These are phyloP conservation scores for Diarsia brunnea DNA, from an alignment of 2,888 invertebrate species.

Conservation along the genomic window DNA sequence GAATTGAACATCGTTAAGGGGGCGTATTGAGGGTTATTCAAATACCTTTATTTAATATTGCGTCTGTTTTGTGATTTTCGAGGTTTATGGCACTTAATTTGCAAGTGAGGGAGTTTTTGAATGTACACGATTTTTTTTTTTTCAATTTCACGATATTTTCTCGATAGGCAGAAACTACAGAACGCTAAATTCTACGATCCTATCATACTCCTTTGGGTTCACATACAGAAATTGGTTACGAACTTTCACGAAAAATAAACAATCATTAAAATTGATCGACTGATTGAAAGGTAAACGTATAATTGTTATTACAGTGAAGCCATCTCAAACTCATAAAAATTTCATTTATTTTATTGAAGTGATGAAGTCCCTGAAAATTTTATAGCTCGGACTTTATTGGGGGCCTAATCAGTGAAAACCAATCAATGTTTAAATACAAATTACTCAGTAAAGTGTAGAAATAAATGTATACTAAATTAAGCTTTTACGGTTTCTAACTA, in stretches of 20 bases:
- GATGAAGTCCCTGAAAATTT: not conserved
- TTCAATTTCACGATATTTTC: not conserved
- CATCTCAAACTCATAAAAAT: not conserved
- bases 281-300: not conserved
- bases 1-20: conserved; percentile 37
- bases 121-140: not conserved
- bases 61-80: conserved; percentile 8
- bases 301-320: not conserved
- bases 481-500: too few species aligned
- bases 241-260: not conserved
- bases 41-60: conserved; percentile 9
- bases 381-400: not conserved
- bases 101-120: not conserved
- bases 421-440: not conserved
- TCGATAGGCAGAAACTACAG: not conserved
- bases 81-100: not conserved
- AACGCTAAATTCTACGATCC: not conserved
- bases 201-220: not conserved
- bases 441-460: not conserved
- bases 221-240: not conserved
- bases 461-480: not conserved
- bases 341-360: not conserved
- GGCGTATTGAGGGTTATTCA: conserved; percentile 17
- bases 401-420: not conserved
- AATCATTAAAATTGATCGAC: not conserved